Evolutionary conservation across 2,113 vertebrate species (phyloP), one percentile per base, ranked within the genome.

Genomic region (Kryptolebias marmoratus): DNA sequence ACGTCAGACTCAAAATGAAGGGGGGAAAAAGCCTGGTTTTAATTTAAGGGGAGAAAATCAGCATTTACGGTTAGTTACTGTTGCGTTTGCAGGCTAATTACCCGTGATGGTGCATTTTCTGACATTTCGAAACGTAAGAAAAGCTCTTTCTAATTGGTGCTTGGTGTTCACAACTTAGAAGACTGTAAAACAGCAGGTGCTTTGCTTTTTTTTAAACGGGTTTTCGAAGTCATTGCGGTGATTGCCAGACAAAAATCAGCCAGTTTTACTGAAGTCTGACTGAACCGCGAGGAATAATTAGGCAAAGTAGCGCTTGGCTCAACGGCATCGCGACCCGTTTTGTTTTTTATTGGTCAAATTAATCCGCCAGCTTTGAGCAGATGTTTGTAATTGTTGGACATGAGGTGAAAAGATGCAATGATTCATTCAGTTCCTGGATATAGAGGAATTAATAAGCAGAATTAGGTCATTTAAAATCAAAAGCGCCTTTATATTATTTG

Each of bases 351-450:
- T 77, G 70, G 59, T 82, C 30, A 54, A 61, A 73, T 57, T 44
- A 68, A 53, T 3, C 36, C 36, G 36, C 7, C 36, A 36, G 73
- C 77, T 79, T 77, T 42, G 48, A 83, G 65, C 82, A 89, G 61
- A 84, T 88, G 84, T 63, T 76, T 58, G 73, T 71, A 72, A 88
- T 91, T 84, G 86, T 31, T 16, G 45, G 62, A 50, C 63, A 82
- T 56, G 18, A 12, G 9, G 59, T 5, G 22, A 57, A 53, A 55
- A 64, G 64, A 50, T 73, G 54, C 54, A 74, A 66, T 87, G 76
- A 90, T 75, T 87, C 81, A 84, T 74, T 72, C 22, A 22, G 75
- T 88, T 87, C 74, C 77, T 70, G 78, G 65, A 75, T 67, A 32
- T 71, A 56, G 64, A 68, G 57, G 14, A 75, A 52, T n/a, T 52